phyloP scores from a whole-genome alignment of 2,797 vertebrate species.

The Lemur catta region DNA sequence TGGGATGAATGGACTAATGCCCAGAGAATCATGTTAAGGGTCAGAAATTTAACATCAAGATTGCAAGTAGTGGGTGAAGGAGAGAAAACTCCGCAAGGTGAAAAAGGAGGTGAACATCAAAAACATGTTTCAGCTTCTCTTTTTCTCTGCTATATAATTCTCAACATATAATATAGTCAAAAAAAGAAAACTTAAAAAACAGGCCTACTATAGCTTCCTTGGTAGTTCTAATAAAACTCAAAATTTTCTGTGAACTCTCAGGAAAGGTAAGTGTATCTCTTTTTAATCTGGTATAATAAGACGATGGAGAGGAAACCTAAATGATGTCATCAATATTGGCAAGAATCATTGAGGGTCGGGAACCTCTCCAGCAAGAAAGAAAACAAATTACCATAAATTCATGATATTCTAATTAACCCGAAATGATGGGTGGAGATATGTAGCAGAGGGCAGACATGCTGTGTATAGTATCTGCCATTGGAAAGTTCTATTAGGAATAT shows the following conservation, averaged over 20 bases:
- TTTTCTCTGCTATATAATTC: neutral
- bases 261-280: neutral
- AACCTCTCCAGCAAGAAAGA: neutral
- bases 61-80: neutral
- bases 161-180: neutral
- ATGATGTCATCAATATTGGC: neutral
- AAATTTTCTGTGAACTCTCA: neutral
- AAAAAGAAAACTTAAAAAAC: neutral
- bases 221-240: neutral
- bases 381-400: neutral
- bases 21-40: neutral
- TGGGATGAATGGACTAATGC: neutral
- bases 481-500: neutral
- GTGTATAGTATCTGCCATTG: neutral
- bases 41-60: neutral
- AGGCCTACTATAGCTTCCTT: neutral
- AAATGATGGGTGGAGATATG: neutral
- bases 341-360: rapidly evolving
- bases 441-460: neutral
- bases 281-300: neutral
- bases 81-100: neutral
- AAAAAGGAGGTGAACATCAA: neutral
- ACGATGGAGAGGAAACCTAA: neutral
- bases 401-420: neutral
- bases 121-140: neutral